Base-by-base conservation (phyloP, 30 jellyfish, hydroid and myxozoan species). In the Cassiopea andromeda region DNA sequence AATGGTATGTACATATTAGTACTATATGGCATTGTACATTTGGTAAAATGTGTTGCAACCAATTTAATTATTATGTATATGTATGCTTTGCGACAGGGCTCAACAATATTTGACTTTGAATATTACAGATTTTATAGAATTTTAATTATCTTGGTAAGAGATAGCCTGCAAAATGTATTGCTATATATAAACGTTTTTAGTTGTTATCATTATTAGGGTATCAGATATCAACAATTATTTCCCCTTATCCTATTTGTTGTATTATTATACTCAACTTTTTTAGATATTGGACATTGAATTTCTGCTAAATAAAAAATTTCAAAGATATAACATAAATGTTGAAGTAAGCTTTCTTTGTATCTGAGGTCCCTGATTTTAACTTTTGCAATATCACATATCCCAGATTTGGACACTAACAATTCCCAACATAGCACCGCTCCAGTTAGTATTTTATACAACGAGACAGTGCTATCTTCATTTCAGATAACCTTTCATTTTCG, bases 81-180 rank as follows among this genome's bases (percentile, higher is more conserved):
- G 94, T 70, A 85, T 85, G 87, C 93, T 85, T 27, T 87, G 10
- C 69, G 86, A 67, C 90, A 66, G 94, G 94, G 90, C 44, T 84
- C 90, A 76, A 78, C 90, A 87, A 87, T 87, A 87, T 87, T 87
- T 87, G 94, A 87, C 94, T 77, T 87, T 87, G 85, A 87, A 87
- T 77, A 77, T 78, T 48, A 87, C 50, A 78, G 69, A 77, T 87
- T 87, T 87, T 87, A 87, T 87, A 87, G 94, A 87, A 87, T 87
- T 74, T 87, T 87, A 87, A 87, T 87, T 87, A 87, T 73, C 88
- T 61, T 87, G 84, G 89, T 75, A 76, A 77, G 73, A 87, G 84
- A 77, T 87, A 67, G 94, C 84, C 77, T 77, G 84, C 94, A 87
- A 75, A 87, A 77, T 85, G 93, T 85, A 85, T 85, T 85, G 90